phyloP scores from a whole-genome alignment of 1,140 invertebrate genomes.

The Rhopalosiphum padi region DNA sequence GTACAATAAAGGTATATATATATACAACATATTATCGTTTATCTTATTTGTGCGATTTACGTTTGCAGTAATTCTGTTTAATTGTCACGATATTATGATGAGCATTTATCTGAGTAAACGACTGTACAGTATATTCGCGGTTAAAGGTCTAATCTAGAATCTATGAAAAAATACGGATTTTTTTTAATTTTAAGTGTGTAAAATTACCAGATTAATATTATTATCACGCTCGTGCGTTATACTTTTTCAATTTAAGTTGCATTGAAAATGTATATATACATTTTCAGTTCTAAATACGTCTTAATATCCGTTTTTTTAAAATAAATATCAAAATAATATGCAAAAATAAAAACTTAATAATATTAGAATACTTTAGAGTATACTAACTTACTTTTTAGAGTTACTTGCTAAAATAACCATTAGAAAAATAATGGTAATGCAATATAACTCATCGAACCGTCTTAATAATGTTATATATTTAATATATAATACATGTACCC shows the following conservation, averaged over 20 bases:
- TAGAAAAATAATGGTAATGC: not conserved
- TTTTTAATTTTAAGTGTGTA: too few relatives aligned
- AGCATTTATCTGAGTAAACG: not conserved
- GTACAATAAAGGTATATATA: not conserved
- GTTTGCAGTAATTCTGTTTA: not conserved
- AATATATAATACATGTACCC: not conserved
- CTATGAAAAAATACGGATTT: not conserved
- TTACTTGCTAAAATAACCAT: not conserved
- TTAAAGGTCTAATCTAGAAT: not conserved
- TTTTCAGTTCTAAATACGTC: not conserved
- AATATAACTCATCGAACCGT: not conserved
- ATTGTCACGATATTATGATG: not conserved
- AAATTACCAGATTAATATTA: not conserved
- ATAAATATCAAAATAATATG: not conserved
- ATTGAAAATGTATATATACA: not conserved
- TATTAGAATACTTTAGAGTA: too few relatives aligned
- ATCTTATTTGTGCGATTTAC: not conserved
- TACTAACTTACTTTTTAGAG: too few relatives aligned
- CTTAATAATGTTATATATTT: not conserved
- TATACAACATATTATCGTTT: not conserved
- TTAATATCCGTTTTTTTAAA: not conserved
- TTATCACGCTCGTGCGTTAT: not conserved
- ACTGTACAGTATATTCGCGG: not conserved
- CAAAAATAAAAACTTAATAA: not conserved
- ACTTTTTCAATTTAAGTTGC: not conserved